These are phyloP conservation scores for Bemisia tabaci DNA, from an alignment of 1,140 invertebrate species.

Conservation along the genomic window DNA sequence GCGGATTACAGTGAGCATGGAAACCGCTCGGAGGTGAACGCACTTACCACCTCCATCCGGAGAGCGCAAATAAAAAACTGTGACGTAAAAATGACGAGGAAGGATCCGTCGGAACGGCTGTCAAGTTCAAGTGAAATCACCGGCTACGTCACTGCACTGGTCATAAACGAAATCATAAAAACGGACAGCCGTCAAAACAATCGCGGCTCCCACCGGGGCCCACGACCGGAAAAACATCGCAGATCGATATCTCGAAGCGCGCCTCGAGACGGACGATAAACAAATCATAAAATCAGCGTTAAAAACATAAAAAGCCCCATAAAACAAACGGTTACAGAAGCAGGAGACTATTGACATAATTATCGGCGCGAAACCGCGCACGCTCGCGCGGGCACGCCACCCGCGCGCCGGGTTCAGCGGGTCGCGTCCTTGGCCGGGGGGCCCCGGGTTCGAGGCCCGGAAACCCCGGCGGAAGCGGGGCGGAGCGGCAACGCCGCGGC, in stretches of 20 bases:
- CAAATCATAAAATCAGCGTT: background rate
- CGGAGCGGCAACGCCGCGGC: background rate
- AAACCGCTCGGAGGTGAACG: too few relatives aligned
- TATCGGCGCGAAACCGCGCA: background rate
- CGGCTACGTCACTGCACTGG: background rate
- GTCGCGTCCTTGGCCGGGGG: too few relatives aligned
- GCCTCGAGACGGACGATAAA: background rate
- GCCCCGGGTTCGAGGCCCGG: background rate
- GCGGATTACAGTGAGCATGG: too few relatives aligned
- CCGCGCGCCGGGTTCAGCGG: too few relatives aligned
- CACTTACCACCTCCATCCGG: too few relatives aligned
- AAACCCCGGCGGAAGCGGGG: background rate
- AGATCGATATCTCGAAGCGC: background rate
- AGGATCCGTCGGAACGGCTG: too few relatives aligned
- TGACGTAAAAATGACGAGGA: too few relatives aligned
- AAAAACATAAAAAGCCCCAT: background rate
- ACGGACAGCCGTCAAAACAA: background rate
- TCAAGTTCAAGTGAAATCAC: background rate
- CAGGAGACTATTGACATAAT: background rate
- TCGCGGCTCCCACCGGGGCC: too few relatives aligned
- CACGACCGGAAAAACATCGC: too few relatives aligned
- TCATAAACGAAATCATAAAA: background rate
- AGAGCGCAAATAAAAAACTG: too few relatives aligned
- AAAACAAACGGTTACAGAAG: background rate
- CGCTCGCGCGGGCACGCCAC: background rate